Evolutionary conservation across 92 coral and sea anemone genomes (phyloP).

Genomic region (Epizoanthus rinbou): DNA sequence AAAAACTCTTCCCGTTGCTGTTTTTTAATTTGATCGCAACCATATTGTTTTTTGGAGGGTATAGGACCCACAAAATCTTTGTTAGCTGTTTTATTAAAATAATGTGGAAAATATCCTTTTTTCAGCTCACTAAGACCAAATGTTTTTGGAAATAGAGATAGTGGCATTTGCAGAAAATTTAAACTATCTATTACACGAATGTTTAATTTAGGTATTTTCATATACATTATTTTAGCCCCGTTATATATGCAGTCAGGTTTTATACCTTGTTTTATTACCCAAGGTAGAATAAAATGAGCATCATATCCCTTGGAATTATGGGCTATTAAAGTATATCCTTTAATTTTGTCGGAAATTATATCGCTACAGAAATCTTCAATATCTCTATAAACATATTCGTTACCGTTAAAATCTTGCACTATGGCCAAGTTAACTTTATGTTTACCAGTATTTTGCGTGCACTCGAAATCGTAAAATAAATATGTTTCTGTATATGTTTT

Average conservation of each 20-base stretch:
- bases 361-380: background rate
- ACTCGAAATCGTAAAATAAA: too few relatives aligned
- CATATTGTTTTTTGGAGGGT: slow-evolving; percentile 1
- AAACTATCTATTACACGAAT: background rate
- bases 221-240: background rate
- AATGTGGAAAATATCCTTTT: background rate
- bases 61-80: slow-evolving; percentile 6
- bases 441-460: too few relatives aligned
- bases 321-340: slow-evolving; percentile 12
- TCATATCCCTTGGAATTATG: slow-evolving; percentile 1
- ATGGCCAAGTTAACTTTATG: background rate
- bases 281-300: slow-evolving; percentile 14
- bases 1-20: background rate
- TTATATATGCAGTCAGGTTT: background rate
- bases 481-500: background rate
- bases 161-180: background rate
- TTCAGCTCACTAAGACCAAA: background rate
- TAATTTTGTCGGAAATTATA: too few relatives aligned
- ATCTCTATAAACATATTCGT: background rate
- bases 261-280: background rate
- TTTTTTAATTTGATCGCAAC: background rate
- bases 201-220: background rate
- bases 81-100: background rate
- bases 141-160: background rate
- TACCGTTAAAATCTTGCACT: background rate